A percentile compares a stretch with the other conserved stretches of the same genome.
Evolutionary conservation across 1,140 invertebrate genomes (phyloP).

Genomic region (Leptinotarsa texana): DNA sequence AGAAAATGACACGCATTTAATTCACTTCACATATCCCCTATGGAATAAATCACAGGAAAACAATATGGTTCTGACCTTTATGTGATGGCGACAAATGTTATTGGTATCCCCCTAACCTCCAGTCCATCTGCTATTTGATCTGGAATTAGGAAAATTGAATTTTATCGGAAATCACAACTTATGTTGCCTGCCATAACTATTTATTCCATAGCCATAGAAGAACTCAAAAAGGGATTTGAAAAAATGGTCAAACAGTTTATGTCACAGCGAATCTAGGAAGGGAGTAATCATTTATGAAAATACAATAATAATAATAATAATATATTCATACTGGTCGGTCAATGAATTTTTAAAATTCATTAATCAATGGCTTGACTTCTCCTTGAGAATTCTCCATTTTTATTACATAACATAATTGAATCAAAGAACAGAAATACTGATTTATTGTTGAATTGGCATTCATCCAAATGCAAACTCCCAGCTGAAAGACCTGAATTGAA

Average conservation of each 20-base stretch:
- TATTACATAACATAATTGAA: too few species aligned
- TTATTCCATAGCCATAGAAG: not conserved
- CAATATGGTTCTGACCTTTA: conserved; percentile 45
- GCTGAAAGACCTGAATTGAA: too few species aligned
- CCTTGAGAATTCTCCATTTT: too few species aligned
- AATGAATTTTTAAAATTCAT: too few species aligned
- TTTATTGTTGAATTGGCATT: too few species aligned
- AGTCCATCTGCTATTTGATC: conserved; percentile 26
- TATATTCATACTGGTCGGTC: not conserved
- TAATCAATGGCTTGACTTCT: too few species aligned
- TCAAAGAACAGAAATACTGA: too few species aligned
- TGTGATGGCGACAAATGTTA: conserved; percentile 33
- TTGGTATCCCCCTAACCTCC: conserved; percentile 11
- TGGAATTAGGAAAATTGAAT: conserved; percentile 24
- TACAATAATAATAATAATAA: too few species aligned
- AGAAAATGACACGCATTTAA: too few species aligned
- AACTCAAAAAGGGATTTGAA: not conserved
- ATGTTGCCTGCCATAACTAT: conserved; percentile 15
- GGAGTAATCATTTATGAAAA: not conserved
- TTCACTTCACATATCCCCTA: conserved; percentile 12
- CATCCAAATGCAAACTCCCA: too few species aligned
- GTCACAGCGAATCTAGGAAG: too few species aligned
- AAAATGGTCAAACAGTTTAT: too few species aligned
- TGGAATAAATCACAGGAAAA: conserved; percentile 39
- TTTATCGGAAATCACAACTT: conserved; percentile 13